Evolutionary conservation across 1,140 invertebrate genomes (phyloP).

Genomic region (Batillaria attramentaria): DNA sequence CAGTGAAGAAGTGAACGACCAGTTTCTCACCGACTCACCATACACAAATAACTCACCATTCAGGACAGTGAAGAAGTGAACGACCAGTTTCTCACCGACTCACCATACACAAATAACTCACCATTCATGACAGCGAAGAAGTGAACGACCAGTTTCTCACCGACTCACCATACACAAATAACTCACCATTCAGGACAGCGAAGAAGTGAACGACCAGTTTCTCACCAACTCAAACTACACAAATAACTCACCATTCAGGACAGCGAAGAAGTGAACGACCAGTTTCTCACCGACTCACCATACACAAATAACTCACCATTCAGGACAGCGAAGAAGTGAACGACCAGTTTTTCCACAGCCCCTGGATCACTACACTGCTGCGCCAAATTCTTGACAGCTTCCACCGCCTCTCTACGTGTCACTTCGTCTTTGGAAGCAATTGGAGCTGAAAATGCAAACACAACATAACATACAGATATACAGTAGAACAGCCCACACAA

Average conservation of each 20-base stretch:
- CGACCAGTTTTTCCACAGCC: constrained; percentile 80
- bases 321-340: constrained; percentile 86
- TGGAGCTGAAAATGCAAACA: constrained; percentile 68
- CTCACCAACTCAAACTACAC: constrained; percentile 81
- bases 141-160: too few species aligned
- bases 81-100: constrained; percentile 80
- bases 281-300: constrained; percentile 81
- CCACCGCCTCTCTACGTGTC: constrained; percentile 80
- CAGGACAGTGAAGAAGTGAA: constrained; percentile 86
- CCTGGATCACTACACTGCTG: constrained; percentile 81
- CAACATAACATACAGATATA: too few species aligned
- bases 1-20: constrained; percentile 83
- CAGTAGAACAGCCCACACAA: too few species aligned
- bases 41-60: constrained; percentile 81
- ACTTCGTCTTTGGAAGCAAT: constrained; percentile 82
- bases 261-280: constrained; percentile 83
- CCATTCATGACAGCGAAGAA: constrained; percentile 12
- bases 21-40: constrained; percentile 80
- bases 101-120: constrained; percentile 39
- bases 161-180: too few species aligned
- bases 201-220: constrained; percentile 83
- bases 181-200: constrained; percentile 82
- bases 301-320: constrained; percentile 78
- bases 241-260: constrained; percentile 81
- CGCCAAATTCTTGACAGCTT: constrained; percentile 81